Evolutionary conservation across 2,888 invertebrate genomes (phyloP).

Genomic region (Hyposoter didymator): DNA sequence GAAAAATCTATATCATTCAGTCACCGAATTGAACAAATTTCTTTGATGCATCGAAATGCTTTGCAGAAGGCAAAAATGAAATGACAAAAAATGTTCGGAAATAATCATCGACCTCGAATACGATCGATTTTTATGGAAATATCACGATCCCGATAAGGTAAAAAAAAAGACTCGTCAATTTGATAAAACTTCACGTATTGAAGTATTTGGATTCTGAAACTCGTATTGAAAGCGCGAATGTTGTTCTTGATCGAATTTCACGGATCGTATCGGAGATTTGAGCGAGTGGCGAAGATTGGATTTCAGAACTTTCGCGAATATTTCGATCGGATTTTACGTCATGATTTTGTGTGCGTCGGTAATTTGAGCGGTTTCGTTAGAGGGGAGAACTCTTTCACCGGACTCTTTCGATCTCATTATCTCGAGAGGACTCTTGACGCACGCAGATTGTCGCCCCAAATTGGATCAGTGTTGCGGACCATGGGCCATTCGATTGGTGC

Average conservation of each 20-base stretch:
- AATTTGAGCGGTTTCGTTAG: slow-evolving; percentile 47
- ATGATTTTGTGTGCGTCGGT: not conserved
- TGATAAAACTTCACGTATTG: not conserved
- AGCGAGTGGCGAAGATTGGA: not conserved
- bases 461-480: not conserved
- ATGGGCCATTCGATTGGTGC: not conserved
- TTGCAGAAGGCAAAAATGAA: too few species aligned
- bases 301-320: slow-evolving; percentile 10
- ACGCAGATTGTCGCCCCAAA: slow-evolving; percentile 26
- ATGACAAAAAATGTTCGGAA: too few species aligned
- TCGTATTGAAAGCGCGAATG: not conserved
- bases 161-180: not conserved
- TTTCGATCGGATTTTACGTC: not conserved
- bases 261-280: not conserved
- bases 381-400: not conserved
- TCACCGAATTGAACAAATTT: too few species aligned
- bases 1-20: too few species aligned
- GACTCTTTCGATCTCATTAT: slow-evolving; percentile 43
- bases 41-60: too few species aligned
- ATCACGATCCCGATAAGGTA: not conserved
- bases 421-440: slow-evolving; percentile 1
- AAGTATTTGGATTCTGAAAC: not conserved
- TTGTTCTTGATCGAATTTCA: not conserved
- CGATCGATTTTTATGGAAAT: not conserved
- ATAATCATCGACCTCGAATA: too few species aligned